phyloP scores from a whole-genome alignment of 2,888 invertebrate genomes.

The Phymatocera aterrima region DNA sequence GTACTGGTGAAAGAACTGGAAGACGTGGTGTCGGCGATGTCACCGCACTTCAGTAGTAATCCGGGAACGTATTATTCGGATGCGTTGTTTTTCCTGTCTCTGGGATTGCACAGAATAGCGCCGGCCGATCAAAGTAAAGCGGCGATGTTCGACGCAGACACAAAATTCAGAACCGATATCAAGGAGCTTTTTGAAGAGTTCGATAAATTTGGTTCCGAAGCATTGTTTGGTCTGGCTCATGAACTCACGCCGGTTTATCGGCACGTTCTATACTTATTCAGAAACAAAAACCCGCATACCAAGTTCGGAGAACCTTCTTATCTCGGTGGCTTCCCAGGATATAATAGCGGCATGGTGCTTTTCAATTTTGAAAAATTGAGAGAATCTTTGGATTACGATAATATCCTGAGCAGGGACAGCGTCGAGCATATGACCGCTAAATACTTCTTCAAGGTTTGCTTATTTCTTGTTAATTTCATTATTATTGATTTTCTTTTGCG shows the following conservation, averaged over 20 bases:
- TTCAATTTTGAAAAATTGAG: constrained; percentile 83
- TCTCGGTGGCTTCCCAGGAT: constrained; percentile 82
- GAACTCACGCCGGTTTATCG: constrained; percentile 88
- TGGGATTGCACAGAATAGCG: constrained; percentile 84
- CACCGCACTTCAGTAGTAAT: constrained; percentile 83
- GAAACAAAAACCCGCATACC: constrained; percentile 80
- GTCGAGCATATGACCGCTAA: constrained; percentile 78
- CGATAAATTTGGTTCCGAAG: constrained; percentile 78
- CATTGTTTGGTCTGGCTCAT: constrained; percentile 84
- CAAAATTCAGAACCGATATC: constrained; percentile 84
- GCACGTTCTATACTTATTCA: constrained; percentile 83
- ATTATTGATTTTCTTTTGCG: background rate
- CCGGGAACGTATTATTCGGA: constrained; percentile 87
- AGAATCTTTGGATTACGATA: constrained; percentile 78
- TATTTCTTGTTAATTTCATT: background rate
- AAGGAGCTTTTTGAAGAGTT: constrained; percentile 82
- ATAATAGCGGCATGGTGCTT: constrained; percentile 88
- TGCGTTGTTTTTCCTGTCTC: constrained; percentile 86
- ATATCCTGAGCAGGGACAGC: constrained; percentile 76
- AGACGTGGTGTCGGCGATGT: constrained; percentile 82
- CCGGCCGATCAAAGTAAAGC: constrained; percentile 79
- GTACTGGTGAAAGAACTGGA: constrained; percentile 78
- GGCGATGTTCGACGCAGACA: constrained; percentile 87
- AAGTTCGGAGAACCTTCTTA: constrained; percentile 78
- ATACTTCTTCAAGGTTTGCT: constrained; percentile 78